A percentile compares a stretch with the other conserved stretches of the same genome.
phyloP scores from a whole-genome alignment of 2,113 vertebrate genomes.

The Prionailurus viverrinus region DNA sequence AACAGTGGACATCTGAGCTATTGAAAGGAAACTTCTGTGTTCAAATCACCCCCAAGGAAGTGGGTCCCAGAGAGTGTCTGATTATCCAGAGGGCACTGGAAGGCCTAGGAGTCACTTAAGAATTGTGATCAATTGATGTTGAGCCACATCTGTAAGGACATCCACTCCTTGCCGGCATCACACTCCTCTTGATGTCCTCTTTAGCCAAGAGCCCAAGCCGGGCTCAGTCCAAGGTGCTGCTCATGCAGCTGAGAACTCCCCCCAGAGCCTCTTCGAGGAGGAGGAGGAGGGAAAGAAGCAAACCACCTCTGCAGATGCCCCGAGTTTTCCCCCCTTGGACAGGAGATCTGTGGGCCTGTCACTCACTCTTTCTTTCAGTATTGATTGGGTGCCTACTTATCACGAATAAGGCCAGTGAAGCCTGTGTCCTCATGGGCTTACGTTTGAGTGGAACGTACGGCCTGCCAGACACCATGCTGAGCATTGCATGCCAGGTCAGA shows the following conservation, averaged over 20 bases:
- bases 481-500: background rate
- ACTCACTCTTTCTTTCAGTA: background rate
- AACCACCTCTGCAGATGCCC: background rate
- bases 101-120: background rate
- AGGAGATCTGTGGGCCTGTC: background rate
- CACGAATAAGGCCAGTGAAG: background rate
- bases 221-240: background rate
- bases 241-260: background rate
- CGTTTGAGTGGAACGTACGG: fast-evolving
- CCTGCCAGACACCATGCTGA: too few species aligned
- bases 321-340: fast-evolving
- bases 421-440: background rate
- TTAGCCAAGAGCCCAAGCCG: background rate
- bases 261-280: background rate
- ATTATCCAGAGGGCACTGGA: background rate
- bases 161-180: background rate
- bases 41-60: background rate
- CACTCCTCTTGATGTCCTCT: background rate
- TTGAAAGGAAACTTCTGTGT: background rate
- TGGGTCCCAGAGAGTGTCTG: background rate
- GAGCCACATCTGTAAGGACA: background rate
- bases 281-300: background rate
- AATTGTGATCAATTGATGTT: background rate
- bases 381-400: background rate
- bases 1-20: background rate